These are phyloP conservation scores for Excalfactoria chinensis DNA, from an alignment of 2,113 vertebrate genomes.

Conservation along the genomic window DNA sequence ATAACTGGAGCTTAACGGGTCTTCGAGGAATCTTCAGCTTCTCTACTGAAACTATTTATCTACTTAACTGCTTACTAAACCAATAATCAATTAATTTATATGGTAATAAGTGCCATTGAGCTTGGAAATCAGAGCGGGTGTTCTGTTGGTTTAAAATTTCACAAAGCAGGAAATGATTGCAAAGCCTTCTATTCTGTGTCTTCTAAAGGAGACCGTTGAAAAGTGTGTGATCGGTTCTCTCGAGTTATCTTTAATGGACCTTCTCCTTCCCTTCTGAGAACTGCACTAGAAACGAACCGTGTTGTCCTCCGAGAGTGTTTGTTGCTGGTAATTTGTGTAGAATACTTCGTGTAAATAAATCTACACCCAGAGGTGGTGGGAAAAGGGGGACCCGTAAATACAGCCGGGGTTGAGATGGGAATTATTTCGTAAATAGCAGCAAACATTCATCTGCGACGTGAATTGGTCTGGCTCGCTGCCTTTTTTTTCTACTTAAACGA, in stretches of 20 bases:
- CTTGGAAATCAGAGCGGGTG: slow-evolving; percentile 9
- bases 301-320: not conserved
- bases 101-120: slow-evolving; percentile 17
- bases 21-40: slow-evolving; percentile 27
- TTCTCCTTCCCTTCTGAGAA: not conserved
- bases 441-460: slow-evolving; percentile 2
- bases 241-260: not conserved
- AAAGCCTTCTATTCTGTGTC: not conserved
- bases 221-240: not conserved
- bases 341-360: slow-evolving; percentile 12
- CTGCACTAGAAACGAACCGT: not conserved
- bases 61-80: slow-evolving; percentile 47
- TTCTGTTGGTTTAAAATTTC: not conserved
- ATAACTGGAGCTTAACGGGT: slow-evolving; percentile 23
- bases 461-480: not conserved
- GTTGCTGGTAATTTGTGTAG: not conserved
- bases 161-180: not conserved
- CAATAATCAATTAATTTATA: slow-evolving; percentile 40
- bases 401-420: not conserved
- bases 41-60: slow-evolving; percentile 47
- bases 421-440: slow-evolving; percentile 18
- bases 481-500: slow-evolving; percentile 14
- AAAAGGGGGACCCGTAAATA: not conserved
- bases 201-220: not conserved
- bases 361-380: not conserved